These are phyloP conservation scores for Griposia aprilina DNA, from an alignment of 2,888 invertebrate species.

Conservation along the genomic window DNA sequence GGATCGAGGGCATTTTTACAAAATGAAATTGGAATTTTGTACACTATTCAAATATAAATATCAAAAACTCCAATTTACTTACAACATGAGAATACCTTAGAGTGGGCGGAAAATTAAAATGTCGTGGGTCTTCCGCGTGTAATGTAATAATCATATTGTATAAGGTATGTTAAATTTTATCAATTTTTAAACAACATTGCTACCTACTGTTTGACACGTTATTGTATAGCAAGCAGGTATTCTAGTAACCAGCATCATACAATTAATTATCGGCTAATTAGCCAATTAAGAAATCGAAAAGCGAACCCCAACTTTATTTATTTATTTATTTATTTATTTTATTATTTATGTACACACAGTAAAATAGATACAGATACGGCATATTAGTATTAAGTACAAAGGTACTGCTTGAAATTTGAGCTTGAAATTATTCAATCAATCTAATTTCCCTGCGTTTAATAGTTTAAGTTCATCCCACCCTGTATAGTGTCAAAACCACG, in stretches of 20 bases:
- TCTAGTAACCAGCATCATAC: neutral
- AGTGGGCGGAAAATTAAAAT: neutral
- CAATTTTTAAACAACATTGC: neutral
- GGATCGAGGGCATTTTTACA: constrained; percentile 44
- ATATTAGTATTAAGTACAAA: no score
- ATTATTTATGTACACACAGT: no score
- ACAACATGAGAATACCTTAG: neutral
- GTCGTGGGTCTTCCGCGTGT: neutral
- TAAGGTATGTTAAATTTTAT: neutral
- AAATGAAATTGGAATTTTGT: constrained; percentile 35
- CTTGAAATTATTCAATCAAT: neutral
- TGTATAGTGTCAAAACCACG: neutral
- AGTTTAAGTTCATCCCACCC: neutral
- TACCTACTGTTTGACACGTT: neutral
- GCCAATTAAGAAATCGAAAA: no score
- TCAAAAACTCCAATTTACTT: neutral
- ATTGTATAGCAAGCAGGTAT: neutral
- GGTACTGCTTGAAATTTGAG: neutral
- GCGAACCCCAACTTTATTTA: neutral
- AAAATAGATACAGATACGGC: no score
- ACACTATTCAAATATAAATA: constrained; percentile 27
- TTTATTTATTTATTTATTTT: no score
- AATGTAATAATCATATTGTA: neutral
- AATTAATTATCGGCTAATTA: neutral
- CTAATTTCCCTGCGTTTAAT: no score